Base-by-base conservation (phyloP, 1,140 invertebrate genomes). In the Heliconius himera region DNA sequence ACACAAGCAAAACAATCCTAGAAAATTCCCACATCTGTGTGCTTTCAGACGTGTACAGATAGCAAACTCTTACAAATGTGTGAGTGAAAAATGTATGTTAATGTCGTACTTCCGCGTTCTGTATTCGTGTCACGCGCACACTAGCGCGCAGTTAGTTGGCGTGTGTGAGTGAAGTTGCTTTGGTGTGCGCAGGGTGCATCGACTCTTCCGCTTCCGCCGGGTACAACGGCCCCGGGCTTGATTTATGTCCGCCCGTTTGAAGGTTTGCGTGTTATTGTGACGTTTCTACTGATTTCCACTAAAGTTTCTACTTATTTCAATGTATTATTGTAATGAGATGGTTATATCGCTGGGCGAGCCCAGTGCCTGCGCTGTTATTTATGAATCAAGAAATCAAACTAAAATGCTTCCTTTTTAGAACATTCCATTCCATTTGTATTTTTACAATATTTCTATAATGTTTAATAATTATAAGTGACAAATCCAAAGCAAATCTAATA, bases 251-350 rank as follows among this genome's bases (percentile, higher is more conserved):
- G 85, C 82, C 82, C 83, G 88, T 85, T 88, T 85, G 88, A 90
- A 92, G 90, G 90, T 89, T 94, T 87, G 91, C 91, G 92, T 93
- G 91, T 83, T 90, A 88, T 90, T 89, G 87, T 92, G 87, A 92
- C 88, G 89, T 91, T 91, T 85, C 20, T 29, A 76, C 78, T 80
- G 78, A 82, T 78, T 84, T 77, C 77, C 60, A 81, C 75, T 80
- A 76, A 80, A 73, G 54, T 83, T 82, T 76, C 74, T 77, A 80
- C 66, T 81, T 82, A 83, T 83, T 87, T 87, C 29, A 77, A 29
- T 71, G 49, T 72, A 84, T 73, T 79, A 74, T 77, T 79, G 76
- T 76, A 82, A 82, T 82, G 71, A 78, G 66, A 78, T 41, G 70
- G 72, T 82, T 82, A 73, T 76, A 76, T 82, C 38, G 72, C 70